Evolutionary conservation across 2,888 invertebrate species (phyloP).

Genomic region (Phaedon cochleariae): DNA sequence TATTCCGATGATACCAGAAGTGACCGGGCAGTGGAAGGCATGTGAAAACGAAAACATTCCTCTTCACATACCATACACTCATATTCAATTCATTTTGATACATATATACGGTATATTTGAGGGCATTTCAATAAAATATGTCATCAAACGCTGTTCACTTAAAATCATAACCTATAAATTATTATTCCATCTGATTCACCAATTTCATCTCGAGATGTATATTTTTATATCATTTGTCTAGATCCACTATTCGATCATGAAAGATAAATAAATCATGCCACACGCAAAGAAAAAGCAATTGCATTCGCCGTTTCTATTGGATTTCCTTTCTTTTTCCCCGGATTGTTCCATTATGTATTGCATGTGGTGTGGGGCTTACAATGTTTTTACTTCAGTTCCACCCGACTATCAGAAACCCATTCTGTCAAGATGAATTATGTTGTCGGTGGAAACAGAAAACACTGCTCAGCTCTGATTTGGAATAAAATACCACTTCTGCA

Average conservation of each 20-base stretch:
- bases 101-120: no score
- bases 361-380: background rate
- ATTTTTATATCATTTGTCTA: no score
- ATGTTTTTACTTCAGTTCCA: background rate
- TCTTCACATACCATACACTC: no score
- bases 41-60: no score
- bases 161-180: no score
- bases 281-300: background rate
- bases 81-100: no score
- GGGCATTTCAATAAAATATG: no score
- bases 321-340: background rate
- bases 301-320: background rate
- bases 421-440: background rate
- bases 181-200: no score
- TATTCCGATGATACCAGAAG: no score
- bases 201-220: no score
- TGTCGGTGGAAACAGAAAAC: background rate
- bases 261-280: background rate
- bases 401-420: background rate
- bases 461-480: background rate
- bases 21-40: no score
- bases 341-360: background rate
- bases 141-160: no score
- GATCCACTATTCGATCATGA: background rate
- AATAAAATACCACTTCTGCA: background rate